A percentile compares a stretch with the other conserved stretches of the same genome.
These are phyloP conservation scores for Vulpes ferrilata DNA, from an alignment of 2,113 vertebrate genomes.

Conservation along the genomic window DNA sequence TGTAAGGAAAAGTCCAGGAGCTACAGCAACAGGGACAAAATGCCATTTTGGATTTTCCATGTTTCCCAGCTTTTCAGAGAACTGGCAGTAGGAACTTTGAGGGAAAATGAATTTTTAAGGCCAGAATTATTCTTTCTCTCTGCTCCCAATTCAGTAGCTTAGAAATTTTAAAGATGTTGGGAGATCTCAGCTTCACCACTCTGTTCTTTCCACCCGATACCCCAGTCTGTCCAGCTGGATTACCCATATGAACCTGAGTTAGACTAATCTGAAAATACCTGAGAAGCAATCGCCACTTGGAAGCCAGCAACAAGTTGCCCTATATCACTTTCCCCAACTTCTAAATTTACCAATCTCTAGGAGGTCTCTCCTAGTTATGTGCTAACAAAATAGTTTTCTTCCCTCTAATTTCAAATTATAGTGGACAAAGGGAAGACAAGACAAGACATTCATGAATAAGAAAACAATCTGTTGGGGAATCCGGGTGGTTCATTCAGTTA, in stretches of 20 bases:
- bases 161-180: background rate
- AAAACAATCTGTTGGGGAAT: background rate
- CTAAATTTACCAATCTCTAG: background rate
- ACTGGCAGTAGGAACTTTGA: background rate
- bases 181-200: background rate
- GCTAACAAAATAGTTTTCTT: slow-evolving; percentile 20
- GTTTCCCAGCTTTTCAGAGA: slow-evolving; percentile 5
- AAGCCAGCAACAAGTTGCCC: background rate
- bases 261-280: background rate
- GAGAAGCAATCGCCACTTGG: background rate
- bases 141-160: background rate
- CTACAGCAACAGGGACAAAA: background rate
- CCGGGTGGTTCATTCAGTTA: background rate
- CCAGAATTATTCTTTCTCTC: background rate
- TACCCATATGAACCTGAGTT: background rate
- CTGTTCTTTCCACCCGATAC: background rate
- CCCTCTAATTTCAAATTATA: slow-evolving; percentile 33
- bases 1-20: background rate
- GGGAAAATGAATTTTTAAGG: background rate
- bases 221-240: background rate
- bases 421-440: background rate
- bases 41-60: background rate
- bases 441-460: slow-evolving; percentile 22
- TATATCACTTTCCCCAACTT: background rate
- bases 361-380: background rate